Conservation (phyloP, 2,797 vertebrate species). For the Hafferia zeledoni region DNA sequence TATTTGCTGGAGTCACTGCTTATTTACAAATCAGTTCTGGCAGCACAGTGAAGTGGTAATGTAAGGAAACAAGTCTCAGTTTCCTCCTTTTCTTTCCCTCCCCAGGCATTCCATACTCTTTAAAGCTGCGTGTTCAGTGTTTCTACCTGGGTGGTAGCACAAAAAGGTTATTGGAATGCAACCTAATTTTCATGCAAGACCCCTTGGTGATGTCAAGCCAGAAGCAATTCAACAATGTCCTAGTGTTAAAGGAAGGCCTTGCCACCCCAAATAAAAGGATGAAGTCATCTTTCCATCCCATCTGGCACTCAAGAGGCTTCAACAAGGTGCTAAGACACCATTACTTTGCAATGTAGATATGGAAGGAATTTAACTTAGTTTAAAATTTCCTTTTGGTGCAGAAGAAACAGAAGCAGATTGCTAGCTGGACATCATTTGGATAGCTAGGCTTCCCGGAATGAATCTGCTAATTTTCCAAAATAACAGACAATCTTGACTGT, state of each 20-base stretch:
- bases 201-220: not conserved
- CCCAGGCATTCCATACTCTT: not conserved
- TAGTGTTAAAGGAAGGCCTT: not conserved
- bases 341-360: not conserved
- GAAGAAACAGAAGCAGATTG: not conserved
- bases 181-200: not conserved
- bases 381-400: not conserved
- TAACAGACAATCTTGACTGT: not conserved
- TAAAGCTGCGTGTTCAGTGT: fast-evolving
- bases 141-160: not conserved
- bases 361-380: not conserved
- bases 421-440: not conserved
- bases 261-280: not conserved
- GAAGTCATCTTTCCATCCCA: not conserved
- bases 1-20: not conserved
- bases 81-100: not conserved
- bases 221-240: not conserved
- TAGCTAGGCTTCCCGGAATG: not conserved
- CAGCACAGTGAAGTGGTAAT: not conserved
- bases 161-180: not conserved
- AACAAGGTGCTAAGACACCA: not conserved
- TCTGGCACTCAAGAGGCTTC: not conserved
- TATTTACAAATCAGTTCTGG: not conserved
- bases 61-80: not conserved
- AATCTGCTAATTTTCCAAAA: not conserved